These are phyloP conservation scores for Pomacea canaliculata DNA, from an alignment of 2,888 invertebrate species.

Conservation along the genomic window DNA sequence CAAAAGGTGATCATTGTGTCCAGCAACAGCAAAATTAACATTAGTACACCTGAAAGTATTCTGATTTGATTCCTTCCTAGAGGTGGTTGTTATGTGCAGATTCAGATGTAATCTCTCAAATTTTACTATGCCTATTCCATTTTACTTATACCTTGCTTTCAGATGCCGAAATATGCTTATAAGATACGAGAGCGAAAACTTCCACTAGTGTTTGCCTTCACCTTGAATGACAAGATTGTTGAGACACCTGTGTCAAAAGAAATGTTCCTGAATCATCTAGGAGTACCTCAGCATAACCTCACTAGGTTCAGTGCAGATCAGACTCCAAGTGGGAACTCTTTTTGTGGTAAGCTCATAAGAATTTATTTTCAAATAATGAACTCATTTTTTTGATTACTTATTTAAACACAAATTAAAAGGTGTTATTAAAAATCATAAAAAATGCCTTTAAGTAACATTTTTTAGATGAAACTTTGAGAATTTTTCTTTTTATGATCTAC, in stretches of 20 bases:
- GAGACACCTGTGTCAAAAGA: conserved; percentile 28
- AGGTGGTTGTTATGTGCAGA: too few species aligned
- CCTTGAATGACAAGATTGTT: conserved; percentile 36
- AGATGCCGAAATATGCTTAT: conserved; percentile 31
- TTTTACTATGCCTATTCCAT: neutral
- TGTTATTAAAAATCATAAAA: too few species aligned
- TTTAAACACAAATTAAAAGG: neutral
- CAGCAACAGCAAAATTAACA: too few species aligned
- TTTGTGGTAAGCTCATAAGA: conserved; percentile 12
- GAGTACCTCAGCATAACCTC: conserved; percentile 19
- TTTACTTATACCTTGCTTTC: conserved; percentile 1
- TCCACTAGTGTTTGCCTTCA: conserved; percentile 32
- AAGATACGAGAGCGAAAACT: conserved; percentile 26
- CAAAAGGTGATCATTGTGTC: too few species aligned
- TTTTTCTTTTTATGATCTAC: too few species aligned
- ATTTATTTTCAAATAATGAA: neutral
- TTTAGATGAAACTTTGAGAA: too few species aligned
- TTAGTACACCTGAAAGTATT: too few species aligned
- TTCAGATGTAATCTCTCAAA: too few species aligned
- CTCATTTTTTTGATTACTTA: neutral
- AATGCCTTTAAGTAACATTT: too few species aligned
- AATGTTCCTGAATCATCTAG: conserved; percentile 27
- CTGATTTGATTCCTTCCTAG: too few species aligned
- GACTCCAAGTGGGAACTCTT: conserved; percentile 19
- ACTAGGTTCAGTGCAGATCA: conserved; percentile 12